phyloP scores from a whole-genome alignment of 37 sponge, comb jelly and placozoan genomes.

The Chondrosia reniformis region DNA sequence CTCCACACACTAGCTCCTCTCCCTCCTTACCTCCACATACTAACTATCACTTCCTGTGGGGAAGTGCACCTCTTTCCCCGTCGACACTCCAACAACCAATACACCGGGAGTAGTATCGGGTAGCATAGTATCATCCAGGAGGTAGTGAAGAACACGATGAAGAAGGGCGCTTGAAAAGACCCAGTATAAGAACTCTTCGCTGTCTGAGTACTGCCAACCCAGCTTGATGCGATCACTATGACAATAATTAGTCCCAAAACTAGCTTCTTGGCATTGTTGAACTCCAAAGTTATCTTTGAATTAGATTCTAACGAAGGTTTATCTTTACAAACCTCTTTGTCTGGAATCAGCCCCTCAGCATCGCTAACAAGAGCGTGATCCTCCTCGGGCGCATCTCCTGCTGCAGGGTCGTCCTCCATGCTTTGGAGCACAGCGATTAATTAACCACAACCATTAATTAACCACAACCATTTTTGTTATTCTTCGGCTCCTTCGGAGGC shows the following conservation, averaged over 20 bases:
- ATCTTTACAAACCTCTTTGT: too few relatives aligned
- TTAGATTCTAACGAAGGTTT: too few relatives aligned
- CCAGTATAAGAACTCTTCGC: conserved; percentile 55
- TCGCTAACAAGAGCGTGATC: too few relatives aligned
- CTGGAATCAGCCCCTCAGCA: too few relatives aligned
- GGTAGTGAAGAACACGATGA: conserved; percentile 76
- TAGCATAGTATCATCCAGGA: conserved; percentile 72
- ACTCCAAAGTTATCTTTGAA: background rate
- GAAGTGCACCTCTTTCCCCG: too few relatives aligned
- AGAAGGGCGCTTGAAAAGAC: conserved; percentile 71
- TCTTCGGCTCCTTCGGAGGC: too few relatives aligned
- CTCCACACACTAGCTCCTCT: too few relatives aligned
- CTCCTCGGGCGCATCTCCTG: too few relatives aligned
- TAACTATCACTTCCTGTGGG: background rate
- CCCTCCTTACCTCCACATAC: conserved; percentile 5
- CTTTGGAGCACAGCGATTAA: too few relatives aligned
- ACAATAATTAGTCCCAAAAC: conserved; percentile 73
- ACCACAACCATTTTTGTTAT: too few relatives aligned
- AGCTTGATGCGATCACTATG: conserved; percentile 61
- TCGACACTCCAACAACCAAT: conserved; percentile 18
- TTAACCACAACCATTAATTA: too few relatives aligned
- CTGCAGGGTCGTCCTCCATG: too few relatives aligned
- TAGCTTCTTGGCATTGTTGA: conserved; percentile 33
- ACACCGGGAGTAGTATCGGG: conserved; percentile 42
- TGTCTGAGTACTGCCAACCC: conserved; percentile 86